Percentiles rank a stretch among this genome's conserved stretches.
These are phyloP conservation scores for Atopsyche davidsoni DNA, from an alignment of 1,140 invertebrate genomes.

Conservation along the genomic window DNA sequence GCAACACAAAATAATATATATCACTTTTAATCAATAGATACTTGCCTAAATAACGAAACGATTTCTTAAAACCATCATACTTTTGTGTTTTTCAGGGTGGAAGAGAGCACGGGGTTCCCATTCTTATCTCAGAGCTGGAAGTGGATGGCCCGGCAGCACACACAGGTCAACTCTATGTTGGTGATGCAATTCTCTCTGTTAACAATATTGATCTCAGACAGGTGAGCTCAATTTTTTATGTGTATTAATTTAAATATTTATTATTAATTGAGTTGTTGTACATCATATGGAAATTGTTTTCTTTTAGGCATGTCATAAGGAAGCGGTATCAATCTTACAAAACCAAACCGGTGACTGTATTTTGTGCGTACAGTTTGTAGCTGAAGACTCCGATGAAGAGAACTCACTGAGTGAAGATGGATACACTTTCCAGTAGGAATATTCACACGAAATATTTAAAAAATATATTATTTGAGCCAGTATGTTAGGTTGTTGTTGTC, in stretches of 20 bases:
- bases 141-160: slow-evolving; percentile 67
- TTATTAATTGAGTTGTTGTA: background rate
- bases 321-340: slow-evolving; percentile 67
- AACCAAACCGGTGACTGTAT: slow-evolving; percentile 62
- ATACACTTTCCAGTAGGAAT: slow-evolving; percentile 42
- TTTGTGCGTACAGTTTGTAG: slow-evolving; percentile 67
- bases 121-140: slow-evolving; percentile 81
- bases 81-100: slow-evolving; percentile 61
- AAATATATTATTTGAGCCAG: slow-evolving; percentile 4
- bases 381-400: slow-evolving; percentile 52
- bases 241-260: background rate
- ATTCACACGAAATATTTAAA: background rate
- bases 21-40: too few species aligned
- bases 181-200: slow-evolving; percentile 76
- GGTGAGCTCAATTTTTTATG: slow-evolving; percentile 35
- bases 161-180: slow-evolving; percentile 65
- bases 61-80: too few species aligned
- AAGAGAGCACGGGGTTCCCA: slow-evolving; percentile 78
- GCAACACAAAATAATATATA: too few species aligned
- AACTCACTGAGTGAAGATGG: slow-evolving; percentile 44
- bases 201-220: slow-evolving; percentile 69
- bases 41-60: too few species aligned
- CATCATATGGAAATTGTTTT: slow-evolving; percentile 1
- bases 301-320: slow-evolving; percentile 58
- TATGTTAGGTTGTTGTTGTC: slow-evolving; percentile 12